Conservation (phyloP, 92 coral and sea anemone genomes). For the Isaurus tuberculatus region DNA sequence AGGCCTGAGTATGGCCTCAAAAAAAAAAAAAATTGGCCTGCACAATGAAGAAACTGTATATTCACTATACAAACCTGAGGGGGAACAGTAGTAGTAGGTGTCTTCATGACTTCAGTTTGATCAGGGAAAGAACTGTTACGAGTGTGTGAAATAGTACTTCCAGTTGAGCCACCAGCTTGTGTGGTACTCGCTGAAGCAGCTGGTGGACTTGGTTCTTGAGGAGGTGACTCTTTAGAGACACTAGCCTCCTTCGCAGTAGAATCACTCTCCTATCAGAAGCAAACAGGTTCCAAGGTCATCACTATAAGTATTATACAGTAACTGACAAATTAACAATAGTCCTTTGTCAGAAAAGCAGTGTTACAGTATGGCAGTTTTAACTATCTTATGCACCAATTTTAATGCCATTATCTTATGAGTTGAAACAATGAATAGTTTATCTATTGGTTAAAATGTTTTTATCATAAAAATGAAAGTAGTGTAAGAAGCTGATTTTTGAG, state of each 20-base stretch:
- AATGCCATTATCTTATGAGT: too few species aligned
- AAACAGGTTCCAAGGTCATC: neutral
- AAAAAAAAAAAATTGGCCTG: neutral
- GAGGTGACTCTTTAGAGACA: conserved; percentile 52
- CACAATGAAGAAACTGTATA: too few species aligned
- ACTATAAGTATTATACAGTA: too few species aligned
- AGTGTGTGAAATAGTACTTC: conserved; percentile 35
- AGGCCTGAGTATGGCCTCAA: too few species aligned
- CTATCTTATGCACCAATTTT: too few species aligned
- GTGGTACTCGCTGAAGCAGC: conserved; percentile 10
- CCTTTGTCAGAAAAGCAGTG: too few species aligned
- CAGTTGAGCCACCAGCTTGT: neutral
- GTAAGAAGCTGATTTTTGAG: too few species aligned
- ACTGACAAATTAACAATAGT: too few species aligned
- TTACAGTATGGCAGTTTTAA: too few species aligned
- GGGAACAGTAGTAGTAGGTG: conserved; percentile 17
- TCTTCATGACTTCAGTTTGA: conserved; percentile 18
- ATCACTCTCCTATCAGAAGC: conserved; percentile 43
- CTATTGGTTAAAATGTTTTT: too few species aligned
- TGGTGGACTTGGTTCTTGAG: conserved; percentile 49
- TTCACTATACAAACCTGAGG: conserved; percentile 2
- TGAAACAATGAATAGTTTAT: too few species aligned
- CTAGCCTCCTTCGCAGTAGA: conserved; percentile 26
- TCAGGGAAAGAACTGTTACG: conserved; percentile 70
- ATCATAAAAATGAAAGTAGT: too few species aligned